Evolutionary conservation across 2,888 invertebrate species (phyloP).

Genomic region (Meteorus colon): DNA sequence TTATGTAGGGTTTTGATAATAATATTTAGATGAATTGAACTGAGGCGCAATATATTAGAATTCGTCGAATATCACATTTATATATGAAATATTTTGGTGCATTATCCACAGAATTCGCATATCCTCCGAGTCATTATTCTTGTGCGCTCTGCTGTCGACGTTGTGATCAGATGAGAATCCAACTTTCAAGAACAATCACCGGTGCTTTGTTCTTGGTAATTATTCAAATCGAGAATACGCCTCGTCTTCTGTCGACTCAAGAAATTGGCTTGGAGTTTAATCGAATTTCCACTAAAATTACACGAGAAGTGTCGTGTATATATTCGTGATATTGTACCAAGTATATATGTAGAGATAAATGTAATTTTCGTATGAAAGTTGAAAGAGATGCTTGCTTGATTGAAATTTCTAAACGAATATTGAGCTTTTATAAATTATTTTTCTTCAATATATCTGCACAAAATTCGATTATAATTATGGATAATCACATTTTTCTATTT

Average conservation of each 20-base stretch:
- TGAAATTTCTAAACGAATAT: background rate
- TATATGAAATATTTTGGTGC: background rate
- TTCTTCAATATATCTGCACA: background rate
- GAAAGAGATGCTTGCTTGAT: slow-evolving; percentile 18
- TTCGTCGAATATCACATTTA: background rate
- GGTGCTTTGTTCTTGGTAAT: slow-evolving; percentile 57
- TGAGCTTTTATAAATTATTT: background rate
- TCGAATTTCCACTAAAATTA: slow-evolving; percentile 54
- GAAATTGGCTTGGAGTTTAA: slow-evolving; percentile 55
- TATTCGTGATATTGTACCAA: slow-evolving; percentile 43
- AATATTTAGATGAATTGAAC: background rate
- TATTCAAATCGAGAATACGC: slow-evolving; percentile 56
- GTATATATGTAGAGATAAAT: slow-evolving; percentile 10
- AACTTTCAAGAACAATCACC: slow-evolving; percentile 58
- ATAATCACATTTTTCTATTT: background rate
- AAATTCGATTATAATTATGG: slow-evolving; percentile 10
- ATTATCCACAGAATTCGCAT: background rate
- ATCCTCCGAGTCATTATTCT: slow-evolving; percentile 44
- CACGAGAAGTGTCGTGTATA: slow-evolving; percentile 46
- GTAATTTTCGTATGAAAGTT: slow-evolving; percentile 26
- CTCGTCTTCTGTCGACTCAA: slow-evolving; percentile 49
- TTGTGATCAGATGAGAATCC: slow-evolving; percentile 53
- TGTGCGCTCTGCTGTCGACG: slow-evolving; percentile 45
- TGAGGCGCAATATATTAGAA: background rate
- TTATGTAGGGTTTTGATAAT: background rate